Evolutionary conservation across 1,140 invertebrate genomes (phyloP), one percentile per base, ranked within the genome.

Genomic region (Atta colombica): DNA sequence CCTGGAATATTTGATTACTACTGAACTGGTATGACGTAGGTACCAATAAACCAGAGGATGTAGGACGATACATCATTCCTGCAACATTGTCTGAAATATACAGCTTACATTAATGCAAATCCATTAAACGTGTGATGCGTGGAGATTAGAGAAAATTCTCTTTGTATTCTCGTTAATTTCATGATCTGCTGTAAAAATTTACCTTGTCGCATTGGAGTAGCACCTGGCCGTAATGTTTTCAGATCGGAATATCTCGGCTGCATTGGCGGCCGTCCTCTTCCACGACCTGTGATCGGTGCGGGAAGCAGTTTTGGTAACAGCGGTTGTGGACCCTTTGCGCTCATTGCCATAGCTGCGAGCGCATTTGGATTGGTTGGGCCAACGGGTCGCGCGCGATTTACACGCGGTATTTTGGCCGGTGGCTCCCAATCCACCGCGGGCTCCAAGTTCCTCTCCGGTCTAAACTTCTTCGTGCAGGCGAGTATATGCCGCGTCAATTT

Each of bases 391-490:
- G 96, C 95, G 63, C 96, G 96, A 86, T 96, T 95, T 78, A 97
- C 95, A 95, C 97, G 96, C 61, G 98, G 98, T 95, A 99, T 98
- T 95, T 99, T 99, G 3, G 98, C 98, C 3, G 98, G 98, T 1
- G 98, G 98, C 93, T 99, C 98, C 98, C 98, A 99, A 93, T 99
- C 98, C 10, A 97, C 94, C 0, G 98, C 97, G 6, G 98, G 98
- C 87, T 97, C 97, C 87, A 98, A 92, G 94, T 99, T 99, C 45
- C 97, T 95, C 78, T 98, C 98, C 0, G 98, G 97, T 93, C 98
- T 97, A 94, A 99, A 99, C 94, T 98, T 98, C 94, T 99, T 99
- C 21, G 97, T 96, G 95, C 99, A 99, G 4, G 98, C 97, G n/a
- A 98, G 96, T 85, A 98, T 96, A 96, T 99, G 99, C 21, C 98